These are phyloP conservation scores for Australoheros facetus DNA, from an alignment of 2,797 vertebrate species.

Conservation along the genomic window DNA sequence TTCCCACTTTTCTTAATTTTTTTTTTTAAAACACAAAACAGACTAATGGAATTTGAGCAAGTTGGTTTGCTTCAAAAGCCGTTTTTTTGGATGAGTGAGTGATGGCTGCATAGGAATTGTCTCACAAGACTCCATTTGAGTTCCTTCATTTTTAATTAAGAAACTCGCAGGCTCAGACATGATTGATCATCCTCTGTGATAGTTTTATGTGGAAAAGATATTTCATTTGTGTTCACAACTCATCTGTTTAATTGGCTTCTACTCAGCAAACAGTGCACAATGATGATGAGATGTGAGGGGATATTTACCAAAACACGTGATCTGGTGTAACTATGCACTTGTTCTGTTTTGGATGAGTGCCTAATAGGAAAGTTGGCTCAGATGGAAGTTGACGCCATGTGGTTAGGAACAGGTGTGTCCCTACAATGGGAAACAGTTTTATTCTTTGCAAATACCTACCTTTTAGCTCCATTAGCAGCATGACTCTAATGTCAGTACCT, in stretches of 20 bases:
- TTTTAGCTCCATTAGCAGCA: slow-evolving; percentile 5
- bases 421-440: slow-evolving; percentile 2
- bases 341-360: slow-evolving; percentile 37
- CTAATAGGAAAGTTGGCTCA: slow-evolving; percentile 54
- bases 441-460: neutral
- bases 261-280: slow-evolving; percentile 4
- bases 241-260: slow-evolving; percentile 36
- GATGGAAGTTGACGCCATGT: slow-evolving; percentile 19
- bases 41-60: slow-evolving; percentile 57
- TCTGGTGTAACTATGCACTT: slow-evolving; percentile 16
- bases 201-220: slow-evolving; percentile 27
- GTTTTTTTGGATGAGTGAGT: neutral
- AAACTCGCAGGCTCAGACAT: slow-evolving; percentile 27
- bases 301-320: slow-evolving; percentile 20
- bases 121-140: slow-evolving; percentile 59
- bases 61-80: neutral
- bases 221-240: slow-evolving; percentile 35
- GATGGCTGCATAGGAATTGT: slow-evolving; percentile 14
- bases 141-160: slow-evolving; percentile 54
- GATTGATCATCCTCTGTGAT: slow-evolving; percentile 50
- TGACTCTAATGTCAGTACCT: neutral
- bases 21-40: slow-evolving; percentile 53
- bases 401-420: slow-evolving; percentile 40
- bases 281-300: slow-evolving; percentile 5
- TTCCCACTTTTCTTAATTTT: slow-evolving; percentile 49